phyloP scores from a whole-genome alignment of 2,888 invertebrate genomes.

The Julus scandinavius region DNA sequence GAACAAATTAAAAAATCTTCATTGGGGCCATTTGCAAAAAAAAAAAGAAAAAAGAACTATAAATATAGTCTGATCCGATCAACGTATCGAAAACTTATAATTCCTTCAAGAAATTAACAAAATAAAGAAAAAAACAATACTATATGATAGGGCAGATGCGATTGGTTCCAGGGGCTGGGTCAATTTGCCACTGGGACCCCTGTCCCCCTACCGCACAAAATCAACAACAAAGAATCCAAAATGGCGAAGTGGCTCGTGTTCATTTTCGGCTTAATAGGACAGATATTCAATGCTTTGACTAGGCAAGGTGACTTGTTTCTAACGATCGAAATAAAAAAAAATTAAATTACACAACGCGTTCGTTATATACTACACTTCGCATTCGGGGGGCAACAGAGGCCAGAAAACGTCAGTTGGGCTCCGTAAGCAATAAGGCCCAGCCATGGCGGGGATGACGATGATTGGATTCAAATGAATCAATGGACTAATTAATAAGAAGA shows the following conservation, averaged over 20 bases:
- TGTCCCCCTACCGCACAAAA: background rate
- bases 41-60: background rate
- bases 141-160: conserved; percentile 26
- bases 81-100: background rate
- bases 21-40: conserved; percentile 2
- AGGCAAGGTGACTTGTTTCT: conserved; percentile 28
- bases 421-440: background rate
- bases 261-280: conserved; percentile 15
- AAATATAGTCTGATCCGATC: conserved; percentile 23
- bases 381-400: background rate
- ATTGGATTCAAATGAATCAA: background rate
- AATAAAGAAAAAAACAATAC: background rate
- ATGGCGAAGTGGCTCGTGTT: conserved; percentile 11
- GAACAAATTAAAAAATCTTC: background rate
- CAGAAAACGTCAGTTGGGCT: background rate
- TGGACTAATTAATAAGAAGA: background rate
- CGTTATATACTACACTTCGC: conserved; percentile 16
- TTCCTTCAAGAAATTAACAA: conserved; percentile 27
- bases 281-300: conserved; percentile 7
- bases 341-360: background rate
- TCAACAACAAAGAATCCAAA: conserved; percentile 28
- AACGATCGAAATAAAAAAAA: background rate
- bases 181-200: too few species aligned
- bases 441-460: conserved; percentile 34
- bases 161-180: background rate